phyloP scores from a whole-genome alignment of 2,113 vertebrate species.

The Manacus vitellinus region DNA sequence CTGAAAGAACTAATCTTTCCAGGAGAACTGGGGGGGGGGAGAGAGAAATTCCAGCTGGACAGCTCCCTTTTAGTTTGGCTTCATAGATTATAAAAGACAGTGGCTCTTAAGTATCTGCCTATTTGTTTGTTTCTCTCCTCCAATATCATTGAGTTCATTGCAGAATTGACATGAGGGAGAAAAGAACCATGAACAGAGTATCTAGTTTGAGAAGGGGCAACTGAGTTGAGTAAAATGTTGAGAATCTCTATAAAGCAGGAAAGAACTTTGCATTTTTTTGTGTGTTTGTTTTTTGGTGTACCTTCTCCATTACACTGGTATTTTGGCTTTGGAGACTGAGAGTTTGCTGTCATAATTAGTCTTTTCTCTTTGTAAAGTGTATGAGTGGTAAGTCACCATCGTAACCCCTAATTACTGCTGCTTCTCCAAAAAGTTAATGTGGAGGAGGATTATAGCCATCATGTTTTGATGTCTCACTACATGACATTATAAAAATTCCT shows the following conservation, averaged over 20 bases:
- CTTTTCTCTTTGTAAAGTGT: neutral
- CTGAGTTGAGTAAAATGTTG: neutral
- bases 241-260: neutral
- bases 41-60: neutral
- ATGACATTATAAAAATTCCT: neutral
- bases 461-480: neutral
- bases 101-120: neutral
- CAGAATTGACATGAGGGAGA: neutral
- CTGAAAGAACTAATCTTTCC: neutral
- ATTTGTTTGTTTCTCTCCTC: neutral
- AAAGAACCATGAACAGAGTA: neutral
- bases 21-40: fast-evolving
- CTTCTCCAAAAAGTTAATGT: neutral
- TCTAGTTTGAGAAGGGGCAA: neutral
- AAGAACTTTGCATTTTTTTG: neutral
- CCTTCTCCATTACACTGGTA: neutral
- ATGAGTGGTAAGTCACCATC: neutral
- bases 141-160: neutral
- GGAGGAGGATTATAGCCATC: neutral
- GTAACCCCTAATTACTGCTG: neutral
- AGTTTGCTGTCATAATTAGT: neutral
- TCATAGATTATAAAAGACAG: neutral
- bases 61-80: neutral
- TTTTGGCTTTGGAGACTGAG: neutral
- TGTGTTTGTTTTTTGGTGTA: neutral